phyloP scores from a whole-genome alignment of 2,113 vertebrate species.

The Saguinus imperator region DNA sequence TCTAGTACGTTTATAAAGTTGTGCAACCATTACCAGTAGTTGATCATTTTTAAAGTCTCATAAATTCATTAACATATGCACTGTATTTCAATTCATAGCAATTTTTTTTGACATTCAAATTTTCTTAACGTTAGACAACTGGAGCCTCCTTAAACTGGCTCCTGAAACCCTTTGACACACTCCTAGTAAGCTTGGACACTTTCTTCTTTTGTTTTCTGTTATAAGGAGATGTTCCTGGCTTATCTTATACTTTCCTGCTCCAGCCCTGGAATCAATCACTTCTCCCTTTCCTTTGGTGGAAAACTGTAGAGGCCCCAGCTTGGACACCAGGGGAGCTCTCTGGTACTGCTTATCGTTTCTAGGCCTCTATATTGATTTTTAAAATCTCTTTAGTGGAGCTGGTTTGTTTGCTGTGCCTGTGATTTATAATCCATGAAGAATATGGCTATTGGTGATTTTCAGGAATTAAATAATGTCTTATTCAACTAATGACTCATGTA shows the following conservation, averaged over 20 bases:
- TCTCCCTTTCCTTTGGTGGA: slow-evolving; percentile 41
- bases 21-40: not conserved
- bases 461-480: slow-evolving; percentile 60
- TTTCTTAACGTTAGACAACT: slow-evolving; percentile 26
- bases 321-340: not conserved
- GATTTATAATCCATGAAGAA: slow-evolving; percentile 57
- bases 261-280: slow-evolving; percentile 18
- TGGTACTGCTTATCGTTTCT: slow-evolving; percentile 17
- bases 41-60: slow-evolving; percentile 29
- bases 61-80: slow-evolving; percentile 40
- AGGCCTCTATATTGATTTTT: slow-evolving; percentile 41
- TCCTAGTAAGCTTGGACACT: not conserved
- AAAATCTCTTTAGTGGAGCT: slow-evolving; percentile 24
- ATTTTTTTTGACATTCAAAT: slow-evolving; percentile 29
- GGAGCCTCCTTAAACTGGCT: slow-evolving; percentile 44
- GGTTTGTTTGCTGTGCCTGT: slow-evolving; percentile 58
- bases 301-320: not conserved
- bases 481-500: slow-evolving; percentile 55
- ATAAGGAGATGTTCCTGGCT: slow-evolving; percentile 14
- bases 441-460: slow-evolving; percentile 45
- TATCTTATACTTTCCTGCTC: slow-evolving; percentile 38
- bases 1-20: slow-evolving; percentile 13
- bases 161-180: slow-evolving; percentile 15
- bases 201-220: slow-evolving; percentile 5
- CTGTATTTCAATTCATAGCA: slow-evolving; percentile 31